Evolutionary conservation across 2,797 vertebrate genomes (phyloP).

Genomic region (Manis crassicaudata): DNA sequence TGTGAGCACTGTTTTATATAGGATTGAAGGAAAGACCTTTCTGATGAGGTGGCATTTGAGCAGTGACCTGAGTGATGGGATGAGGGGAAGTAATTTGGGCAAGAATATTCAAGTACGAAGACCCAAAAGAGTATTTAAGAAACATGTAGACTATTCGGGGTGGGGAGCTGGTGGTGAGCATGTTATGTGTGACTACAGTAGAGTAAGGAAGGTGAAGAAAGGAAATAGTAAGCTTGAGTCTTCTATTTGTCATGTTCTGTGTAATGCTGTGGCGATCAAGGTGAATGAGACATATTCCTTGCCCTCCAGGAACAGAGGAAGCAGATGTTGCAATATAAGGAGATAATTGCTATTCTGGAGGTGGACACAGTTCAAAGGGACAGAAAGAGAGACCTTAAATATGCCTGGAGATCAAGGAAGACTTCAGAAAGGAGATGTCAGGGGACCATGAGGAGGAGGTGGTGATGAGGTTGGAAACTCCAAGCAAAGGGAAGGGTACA

Average conservation of each 20-base stretch:
- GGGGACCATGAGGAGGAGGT: background rate
- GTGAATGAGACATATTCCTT: background rate
- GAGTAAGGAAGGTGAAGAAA: conserved; percentile 27
- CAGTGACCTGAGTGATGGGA: background rate
- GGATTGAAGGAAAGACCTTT: background rate
- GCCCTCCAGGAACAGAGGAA: background rate
- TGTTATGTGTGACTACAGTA: background rate
- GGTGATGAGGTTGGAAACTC: background rate
- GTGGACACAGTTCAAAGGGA: background rate
- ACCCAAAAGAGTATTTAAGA: background rate
- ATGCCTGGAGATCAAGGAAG: background rate
- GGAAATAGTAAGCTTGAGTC: background rate
- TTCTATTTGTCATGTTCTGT: background rate
- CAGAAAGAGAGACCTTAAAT: background rate
- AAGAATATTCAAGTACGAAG: conserved; percentile 1
- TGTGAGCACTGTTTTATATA: background rate
- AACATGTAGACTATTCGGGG: background rate
- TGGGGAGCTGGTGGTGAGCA: too few species aligned
- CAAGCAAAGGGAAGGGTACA: background rate
- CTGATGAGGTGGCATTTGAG: background rate
- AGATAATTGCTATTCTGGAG: background rate
- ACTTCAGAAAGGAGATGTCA: background rate
- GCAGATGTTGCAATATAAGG: background rate
- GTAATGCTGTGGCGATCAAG: background rate
- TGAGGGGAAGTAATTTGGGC: background rate